These are phyloP conservation scores for Drosophila mimetica DNA, from an alignment of 2,888 invertebrate species.

Conservation along the genomic window DNA sequence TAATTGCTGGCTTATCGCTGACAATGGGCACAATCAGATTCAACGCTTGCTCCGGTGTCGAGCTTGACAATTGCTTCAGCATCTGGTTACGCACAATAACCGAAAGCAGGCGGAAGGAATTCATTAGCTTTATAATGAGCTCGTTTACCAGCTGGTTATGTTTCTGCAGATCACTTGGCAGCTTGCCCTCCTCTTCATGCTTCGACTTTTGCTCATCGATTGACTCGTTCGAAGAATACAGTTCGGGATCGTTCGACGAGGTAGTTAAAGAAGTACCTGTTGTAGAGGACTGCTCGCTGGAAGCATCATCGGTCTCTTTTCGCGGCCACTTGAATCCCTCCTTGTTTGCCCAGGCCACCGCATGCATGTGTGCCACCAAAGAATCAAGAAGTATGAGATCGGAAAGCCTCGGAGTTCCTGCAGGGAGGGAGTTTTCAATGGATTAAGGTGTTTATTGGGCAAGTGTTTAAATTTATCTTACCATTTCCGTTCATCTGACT, in stretches of 20 bases:
- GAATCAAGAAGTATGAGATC: constrained; percentile 83
- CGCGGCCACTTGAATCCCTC: constrained; percentile 80
- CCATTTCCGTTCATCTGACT: constrained; percentile 78
- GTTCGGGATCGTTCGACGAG: constrained; percentile 61
- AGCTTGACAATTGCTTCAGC: constrained; percentile 80
- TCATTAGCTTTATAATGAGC: constrained; percentile 79
- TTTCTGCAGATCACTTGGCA: constrained; percentile 60
- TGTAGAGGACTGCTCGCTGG: constrained; percentile 40
- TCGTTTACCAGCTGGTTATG: constrained; percentile 76
- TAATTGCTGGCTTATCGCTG: constrained; percentile 81
- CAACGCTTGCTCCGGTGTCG: constrained; percentile 79
- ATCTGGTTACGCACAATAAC: constrained; percentile 81
- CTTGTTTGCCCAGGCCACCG: constrained; percentile 82
- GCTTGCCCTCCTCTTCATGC: constrained; percentile 41
- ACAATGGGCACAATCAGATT: constrained; percentile 83
- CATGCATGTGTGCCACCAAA: constrained; percentile 83
- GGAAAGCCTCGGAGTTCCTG: constrained; percentile 82
- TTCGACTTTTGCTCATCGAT: constrained; percentile 73
- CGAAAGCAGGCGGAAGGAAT: constrained; percentile 78
- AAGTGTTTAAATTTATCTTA: constrained; percentile 43
- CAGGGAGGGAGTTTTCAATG: neutral
- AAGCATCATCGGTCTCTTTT: constrained; percentile 56
- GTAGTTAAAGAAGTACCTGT: constrained; percentile 44
- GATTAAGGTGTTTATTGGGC: neutral
- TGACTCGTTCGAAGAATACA: constrained; percentile 71